Evolutionary conservation across 53 echinoderm and acorn worm species (phyloP).

Genomic region (Apostichopus leukothele): DNA sequence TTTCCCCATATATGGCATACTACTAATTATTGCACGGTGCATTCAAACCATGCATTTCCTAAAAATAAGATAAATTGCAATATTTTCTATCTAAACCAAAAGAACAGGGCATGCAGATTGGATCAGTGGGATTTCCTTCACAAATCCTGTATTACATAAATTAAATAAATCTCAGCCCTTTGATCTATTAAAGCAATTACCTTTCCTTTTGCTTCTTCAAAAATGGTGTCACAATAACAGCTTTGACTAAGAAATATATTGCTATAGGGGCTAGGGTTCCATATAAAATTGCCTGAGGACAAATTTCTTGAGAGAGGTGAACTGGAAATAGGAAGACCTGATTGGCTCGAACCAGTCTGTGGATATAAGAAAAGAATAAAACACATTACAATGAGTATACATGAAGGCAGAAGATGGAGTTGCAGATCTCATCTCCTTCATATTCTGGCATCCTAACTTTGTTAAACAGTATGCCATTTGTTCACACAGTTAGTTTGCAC

Average conservation of each 20-base stretch:
- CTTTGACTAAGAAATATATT: constrained; percentile 83
- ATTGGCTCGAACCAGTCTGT: constrained; percentile 80
- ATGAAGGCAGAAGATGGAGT: not conserved
- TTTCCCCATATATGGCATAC: too few relatives aligned
- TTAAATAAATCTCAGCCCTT: not conserved
- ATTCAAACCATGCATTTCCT: too few relatives aligned
- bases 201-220: constrained; percentile 76
- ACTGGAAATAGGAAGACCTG: constrained; percentile 87
- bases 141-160: not conserved
- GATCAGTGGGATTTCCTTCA: not conserved
- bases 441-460: too few relatives aligned
- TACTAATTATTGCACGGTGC: too few relatives aligned
- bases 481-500: too few relatives aligned
- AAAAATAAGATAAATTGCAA: too few relatives aligned
- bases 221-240: constrained; percentile 75
- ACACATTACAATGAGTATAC: not conserved
- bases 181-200: constrained; percentile 53
- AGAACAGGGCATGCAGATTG: not conserved
- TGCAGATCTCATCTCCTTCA: too few relatives aligned
- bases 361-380: not conserved
- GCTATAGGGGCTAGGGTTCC: constrained; percentile 80
- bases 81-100: too few relatives aligned
- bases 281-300: constrained; percentile 89
- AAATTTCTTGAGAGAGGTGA: constrained; percentile 85
- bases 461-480: too few relatives aligned